Base-by-base conservation (phyloP, 2,797 vertebrate genomes). In the Coreius guichenoti region DNA sequence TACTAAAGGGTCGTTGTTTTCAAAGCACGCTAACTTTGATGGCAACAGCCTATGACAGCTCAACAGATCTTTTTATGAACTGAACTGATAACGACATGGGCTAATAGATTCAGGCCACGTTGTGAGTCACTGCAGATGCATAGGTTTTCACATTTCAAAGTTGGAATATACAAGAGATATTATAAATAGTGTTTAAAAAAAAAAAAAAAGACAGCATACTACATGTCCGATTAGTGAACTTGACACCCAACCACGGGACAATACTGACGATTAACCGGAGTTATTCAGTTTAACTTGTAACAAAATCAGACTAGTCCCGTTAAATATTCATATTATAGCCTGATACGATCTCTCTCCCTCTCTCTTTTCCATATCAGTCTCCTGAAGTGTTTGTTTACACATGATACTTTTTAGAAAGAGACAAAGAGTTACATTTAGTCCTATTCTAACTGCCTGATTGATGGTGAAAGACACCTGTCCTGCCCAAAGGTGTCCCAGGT, bases 271-370 rank as follows among this genome's bases (percentile, higher is more conserved):
- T 81, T 81, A 58, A 81, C 67, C 80, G 8, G 33, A 54, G 45
- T 26, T 39, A 11, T 81, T 81, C 65, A 39, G 33, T 70, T 81
- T 70, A 81, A 56, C 67, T 69, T 7, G 65, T 56, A 72, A 81
- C 67, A 58, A 43, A 81, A 70, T n/a, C 16, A 45, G 56, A 43
- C 33, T 19, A 56, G 29, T 70, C 23, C 43, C 16, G 72, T 81
- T 81, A 81, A 81, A 72, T 29, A 72, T 81, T 81, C n/a, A 81
- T 81, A 39, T 21, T 26, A 58, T 26, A 13, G 23, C 70, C 47
- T 43, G 67, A 56, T 81, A 56, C 9, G 14, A 81, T 81, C 47
- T 70, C 31, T 29, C 49, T 19, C 13, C 33, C 47, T 54, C 65
- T 69, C 14, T 16, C 33, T 81, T 54, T 56, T 47, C 29, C n/a